Evolutionary conservation across 2,888 invertebrate genomes (phyloP).

Genomic region (Iselma pallidipennis): DNA sequence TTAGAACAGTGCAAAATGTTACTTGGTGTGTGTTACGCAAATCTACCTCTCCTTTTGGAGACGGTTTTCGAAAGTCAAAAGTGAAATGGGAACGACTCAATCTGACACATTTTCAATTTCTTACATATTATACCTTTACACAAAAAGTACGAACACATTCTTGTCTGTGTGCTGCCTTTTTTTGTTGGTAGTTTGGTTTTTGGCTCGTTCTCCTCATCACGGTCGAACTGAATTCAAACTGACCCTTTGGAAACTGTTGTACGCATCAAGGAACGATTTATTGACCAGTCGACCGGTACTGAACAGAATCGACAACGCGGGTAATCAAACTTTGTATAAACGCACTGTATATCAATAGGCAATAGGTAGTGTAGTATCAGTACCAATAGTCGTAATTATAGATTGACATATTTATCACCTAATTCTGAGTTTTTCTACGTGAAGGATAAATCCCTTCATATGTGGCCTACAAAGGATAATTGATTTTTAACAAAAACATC

Average conservation of each 20-base stretch:
- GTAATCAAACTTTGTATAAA: no score
- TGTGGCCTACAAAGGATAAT: no score
- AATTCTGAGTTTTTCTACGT: no score
- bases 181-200: background rate
- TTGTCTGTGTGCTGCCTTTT: background rate
- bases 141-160: background rate
- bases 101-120: background rate
- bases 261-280: background rate
- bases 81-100: constrained; percentile 2
- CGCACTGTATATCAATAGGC: no score
- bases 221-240: background rate
- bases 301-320: background rate
- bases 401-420: no score
- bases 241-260: background rate
- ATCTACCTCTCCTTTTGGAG: background rate
- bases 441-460: no score
- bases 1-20: constrained; percentile 32
- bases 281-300: background rate
- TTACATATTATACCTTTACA: background rate
- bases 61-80: background rate
- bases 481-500: no score
- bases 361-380: no score
- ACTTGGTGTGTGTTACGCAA: constrained; percentile 21
- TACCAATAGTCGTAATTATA: no score
- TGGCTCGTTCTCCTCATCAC: no score